Conservation (phyloP, 2,888 invertebrate genomes). For the Campoplex capitator region DNA sequence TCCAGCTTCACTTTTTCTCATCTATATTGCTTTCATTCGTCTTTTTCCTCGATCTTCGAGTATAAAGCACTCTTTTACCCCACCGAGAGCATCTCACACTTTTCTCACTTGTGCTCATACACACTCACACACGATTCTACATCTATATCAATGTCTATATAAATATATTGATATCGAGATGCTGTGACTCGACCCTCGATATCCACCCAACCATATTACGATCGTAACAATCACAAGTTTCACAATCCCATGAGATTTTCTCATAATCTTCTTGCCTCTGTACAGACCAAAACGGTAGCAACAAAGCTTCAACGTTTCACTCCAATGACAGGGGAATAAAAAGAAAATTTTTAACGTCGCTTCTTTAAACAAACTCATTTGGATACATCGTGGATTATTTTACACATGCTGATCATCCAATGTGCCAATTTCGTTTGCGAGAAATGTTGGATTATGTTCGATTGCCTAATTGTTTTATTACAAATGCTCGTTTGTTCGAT, state of each 20-base stretch:
- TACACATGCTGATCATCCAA: background rate
- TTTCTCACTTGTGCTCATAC: background rate
- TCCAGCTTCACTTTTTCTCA: slow-evolving; percentile 28
- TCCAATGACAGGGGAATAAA: background rate
- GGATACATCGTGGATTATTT: background rate
- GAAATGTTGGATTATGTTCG: too few species aligned
- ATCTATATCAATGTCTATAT: slow-evolving; percentile 8
- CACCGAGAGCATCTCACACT: slow-evolving; percentile 21
- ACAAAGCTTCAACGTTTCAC: background rate
- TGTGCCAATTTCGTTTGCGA: background rate
- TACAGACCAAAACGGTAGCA: background rate
- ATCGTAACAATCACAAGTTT: slow-evolving; percentile 47
- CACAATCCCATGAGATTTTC: slow-evolving; percentile 42
- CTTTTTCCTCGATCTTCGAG: slow-evolving; percentile 32
- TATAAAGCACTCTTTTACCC: slow-evolving; percentile 40
- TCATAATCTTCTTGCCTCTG: slow-evolving; percentile 37
- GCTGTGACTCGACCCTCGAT: background rate
- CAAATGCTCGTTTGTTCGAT: too few species aligned
- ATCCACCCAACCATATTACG: slow-evolving; percentile 21
- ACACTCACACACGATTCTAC: background rate
- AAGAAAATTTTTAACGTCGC: background rate
- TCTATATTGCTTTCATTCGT: slow-evolving; percentile 53
- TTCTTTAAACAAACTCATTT: background rate
- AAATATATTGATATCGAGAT: slow-evolving; percentile 1
- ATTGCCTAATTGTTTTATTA: too few species aligned